These are phyloP conservation scores for Isurus oxyrinchus DNA, from an alignment of 2,113 vertebrate species.

Conservation along the genomic window DNA sequence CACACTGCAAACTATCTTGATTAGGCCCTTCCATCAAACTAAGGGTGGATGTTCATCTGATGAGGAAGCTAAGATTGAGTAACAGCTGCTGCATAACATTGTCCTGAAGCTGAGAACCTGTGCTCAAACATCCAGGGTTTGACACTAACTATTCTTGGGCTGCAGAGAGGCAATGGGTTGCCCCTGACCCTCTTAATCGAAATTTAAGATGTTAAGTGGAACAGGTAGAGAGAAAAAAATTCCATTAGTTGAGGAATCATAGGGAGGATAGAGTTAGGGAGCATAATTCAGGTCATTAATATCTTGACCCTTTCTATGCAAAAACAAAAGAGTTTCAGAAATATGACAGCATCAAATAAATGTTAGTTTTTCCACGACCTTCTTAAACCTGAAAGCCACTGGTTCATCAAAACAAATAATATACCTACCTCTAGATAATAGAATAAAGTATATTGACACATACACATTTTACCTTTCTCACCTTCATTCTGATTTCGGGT, in stretches of 20 bases:
- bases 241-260: too few species aligned
- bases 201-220: not conserved
- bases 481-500: not conserved
- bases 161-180: not conserved
- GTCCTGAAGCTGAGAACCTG: not conserved
- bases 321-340: not conserved
- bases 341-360: not conserved
- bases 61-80: not conserved
- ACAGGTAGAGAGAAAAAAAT: not conserved
- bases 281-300: not conserved
- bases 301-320: not conserved
- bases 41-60: not conserved
- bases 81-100: not conserved
- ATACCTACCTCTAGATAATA: not conserved
- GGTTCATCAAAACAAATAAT: not conserved
- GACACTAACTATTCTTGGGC: not conserved
- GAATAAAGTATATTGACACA: not conserved
- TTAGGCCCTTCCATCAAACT: not conserved
- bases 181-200: not conserved
- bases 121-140: not conserved
- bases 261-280: not conserved
- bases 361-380: not conserved
- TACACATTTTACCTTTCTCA: not conserved
- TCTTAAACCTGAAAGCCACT: not conserved
- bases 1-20: not conserved